Conservation (phyloP, 2,888 invertebrate species). For the Malacosoma neustria region DNA sequence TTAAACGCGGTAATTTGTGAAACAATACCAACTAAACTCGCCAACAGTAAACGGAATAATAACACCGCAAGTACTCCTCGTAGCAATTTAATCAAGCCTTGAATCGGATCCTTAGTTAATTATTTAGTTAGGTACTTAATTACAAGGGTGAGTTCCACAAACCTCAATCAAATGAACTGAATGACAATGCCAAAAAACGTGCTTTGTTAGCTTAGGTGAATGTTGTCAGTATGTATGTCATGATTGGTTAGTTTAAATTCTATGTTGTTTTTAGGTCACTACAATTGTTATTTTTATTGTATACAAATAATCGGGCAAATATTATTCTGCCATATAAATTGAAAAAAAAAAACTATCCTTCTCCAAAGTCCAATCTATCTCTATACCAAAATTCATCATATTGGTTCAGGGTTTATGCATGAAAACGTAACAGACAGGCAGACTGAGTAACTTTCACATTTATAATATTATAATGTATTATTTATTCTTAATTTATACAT, state of each 20-base stretch:
- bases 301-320: no score
- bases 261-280: no score
- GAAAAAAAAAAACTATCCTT: no score
- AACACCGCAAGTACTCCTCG: conserved; percentile 16
- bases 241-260: neutral
- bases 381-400: no score
- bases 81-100: conserved; percentile 24
- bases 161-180: neutral
- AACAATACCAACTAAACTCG: conserved; percentile 27
- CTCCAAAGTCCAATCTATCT: no score
- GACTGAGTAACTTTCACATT: no score
- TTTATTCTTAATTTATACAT: no score
- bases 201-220: neutral
- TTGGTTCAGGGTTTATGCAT: no score
- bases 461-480: no score
- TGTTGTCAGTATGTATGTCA: neutral
- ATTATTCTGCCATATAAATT: no score
- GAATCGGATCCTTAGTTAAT: conserved; percentile 12
- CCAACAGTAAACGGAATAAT: conserved; percentile 23
- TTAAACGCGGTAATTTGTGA: conserved; percentile 35
- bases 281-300: no score
- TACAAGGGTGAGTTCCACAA: neutral
- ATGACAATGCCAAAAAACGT: neutral
- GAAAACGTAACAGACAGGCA: no score
- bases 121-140: neutral